phyloP scores from a whole-genome alignment of 92 coral and sea anemone species.

The Paragorgia papillata region DNA sequence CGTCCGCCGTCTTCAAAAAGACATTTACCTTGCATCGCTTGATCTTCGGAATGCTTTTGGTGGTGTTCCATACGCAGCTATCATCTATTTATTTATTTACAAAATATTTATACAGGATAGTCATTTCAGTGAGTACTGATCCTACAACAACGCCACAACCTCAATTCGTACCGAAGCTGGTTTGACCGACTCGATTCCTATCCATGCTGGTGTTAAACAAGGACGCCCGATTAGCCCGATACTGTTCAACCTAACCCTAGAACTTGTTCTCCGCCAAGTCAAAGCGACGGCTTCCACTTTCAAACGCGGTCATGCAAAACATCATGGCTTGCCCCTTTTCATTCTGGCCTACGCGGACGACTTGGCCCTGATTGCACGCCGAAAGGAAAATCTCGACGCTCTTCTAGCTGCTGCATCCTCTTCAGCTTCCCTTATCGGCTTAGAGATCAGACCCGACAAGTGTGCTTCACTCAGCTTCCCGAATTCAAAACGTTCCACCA shows the following conservation, averaged over 20 bases:
- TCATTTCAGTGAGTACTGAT: background rate
- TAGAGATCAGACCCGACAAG: too few relatives aligned
- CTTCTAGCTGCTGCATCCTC: too few relatives aligned
- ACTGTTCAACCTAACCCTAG: constrained; percentile 12
- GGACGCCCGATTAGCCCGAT: background rate
- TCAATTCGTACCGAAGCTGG: background rate
- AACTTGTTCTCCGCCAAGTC: constrained; percentile 24
- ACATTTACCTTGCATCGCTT: background rate
- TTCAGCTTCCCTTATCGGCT: too few relatives aligned
- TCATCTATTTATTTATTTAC: background rate
- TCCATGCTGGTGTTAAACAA: too few relatives aligned
- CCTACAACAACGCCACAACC: constrained; percentile 1
- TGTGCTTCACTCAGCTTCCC: too few relatives aligned
- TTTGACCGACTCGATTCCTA: background rate
- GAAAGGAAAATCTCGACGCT: constrained; percentile 2
- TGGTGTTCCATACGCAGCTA: background rate
- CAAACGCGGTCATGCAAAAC: constrained; percentile 19
- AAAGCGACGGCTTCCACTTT: background rate
- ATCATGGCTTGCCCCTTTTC: constrained; percentile 18
- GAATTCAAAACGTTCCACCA: constrained; percentile 6
- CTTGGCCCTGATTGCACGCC: constrained; percentile 25
- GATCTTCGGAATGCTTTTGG: constrained; percentile 14
- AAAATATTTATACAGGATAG: too few relatives aligned
- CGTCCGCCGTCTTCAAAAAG: background rate
- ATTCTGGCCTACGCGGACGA: constrained; percentile 44